These are phyloP conservation scores for Athrips mouffetella DNA, from an alignment of 2,888 invertebrate genomes.

Conservation along the genomic window DNA sequence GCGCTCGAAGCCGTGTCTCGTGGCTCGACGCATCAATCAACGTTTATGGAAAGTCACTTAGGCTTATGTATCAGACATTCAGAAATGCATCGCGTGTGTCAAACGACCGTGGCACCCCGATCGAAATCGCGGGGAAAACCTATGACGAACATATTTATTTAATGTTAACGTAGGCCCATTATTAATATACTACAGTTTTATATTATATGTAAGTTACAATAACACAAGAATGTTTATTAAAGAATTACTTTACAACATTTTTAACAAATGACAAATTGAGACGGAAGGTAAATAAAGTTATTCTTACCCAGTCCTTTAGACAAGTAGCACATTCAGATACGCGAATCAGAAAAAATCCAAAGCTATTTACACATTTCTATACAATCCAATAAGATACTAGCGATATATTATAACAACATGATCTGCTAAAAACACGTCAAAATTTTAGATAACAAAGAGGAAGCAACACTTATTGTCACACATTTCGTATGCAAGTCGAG, in stretches of 20 bases:
- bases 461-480: slow-evolving; percentile 78
- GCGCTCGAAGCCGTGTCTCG: neutral
- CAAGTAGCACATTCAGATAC: slow-evolving; percentile 33
- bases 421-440: slow-evolving; percentile 46
- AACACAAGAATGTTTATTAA: neutral
- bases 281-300: neutral
- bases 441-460: slow-evolving; percentile 65
- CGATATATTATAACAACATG: slow-evolving; percentile 22
- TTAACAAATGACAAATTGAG: no score
- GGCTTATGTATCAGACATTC: slow-evolving; percentile 1
- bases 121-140: slow-evolving; percentile 33
- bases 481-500: slow-evolving; percentile 63
- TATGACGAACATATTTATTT: slow-evolving; percentile 20
- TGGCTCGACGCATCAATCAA: slow-evolving; percentile 19
- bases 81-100: slow-evolving; percentile 41
- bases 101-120: slow-evolving; percentile 28
- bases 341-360: slow-evolving; percentile 23
- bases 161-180: slow-evolving; percentile 9
- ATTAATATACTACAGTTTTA: no score
- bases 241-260: no score
- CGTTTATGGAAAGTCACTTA: slow-evolving; percentile 17
- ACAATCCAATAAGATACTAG: slow-evolving; percentile 23
- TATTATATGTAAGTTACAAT: neutral
- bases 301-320: slow-evolving; percentile 40
- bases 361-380: slow-evolving; percentile 31